Base-by-base conservation (phyloP, 1,140 invertebrate genomes). In the Cotesia glomerata region DNA sequence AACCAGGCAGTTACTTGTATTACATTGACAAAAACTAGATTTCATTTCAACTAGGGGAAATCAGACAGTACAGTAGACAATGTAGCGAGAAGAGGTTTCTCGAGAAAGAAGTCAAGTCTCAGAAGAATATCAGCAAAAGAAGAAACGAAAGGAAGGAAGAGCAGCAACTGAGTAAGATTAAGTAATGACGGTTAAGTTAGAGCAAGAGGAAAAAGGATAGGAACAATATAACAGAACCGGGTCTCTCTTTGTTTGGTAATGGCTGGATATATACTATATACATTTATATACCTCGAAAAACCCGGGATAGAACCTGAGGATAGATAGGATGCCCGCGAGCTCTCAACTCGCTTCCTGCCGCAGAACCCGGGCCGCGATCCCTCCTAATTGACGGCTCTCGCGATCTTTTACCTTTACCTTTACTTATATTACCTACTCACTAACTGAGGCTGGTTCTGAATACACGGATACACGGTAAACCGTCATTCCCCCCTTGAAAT, bases 371-470 rank as follows among this genome's bases (percentile, higher is more conserved):
- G 65, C 63, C 14, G 32, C 49, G 26, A 26, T 58, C 54, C 32
- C 39, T 45, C 62, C 70, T 72, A 72, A 72, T 72, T 72, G 70
- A 72, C 70, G 70, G 70, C 70, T 72, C 70, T 67, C 70, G 70
- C 63, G 69, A 72, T 72, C 70, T 66, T 71, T 65, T 67, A 67
- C 39, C 65, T 67, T 39, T 39, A 45, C 39, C 26, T 26, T 26
- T 26, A 26, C 26, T 26, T 26, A 26, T 26, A 26, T 45, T 45
- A 45, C 39, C 39, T 45, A 45, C 39, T 45, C 39, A 11, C 39
- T 9, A 45, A 45, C 39, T 45, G 11, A 45, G 11, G 16, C 56
- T 16, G 49, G 39, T 51, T 16, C 65, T 26, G 26, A 32, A 34
- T 36, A 45, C 65, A 62, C 51, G 26, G 26, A 26, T 26, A 26